Evolutionary conservation across 1,140 invertebrate genomes (phyloP).

Genomic region (Olivierus martensii): DNA sequence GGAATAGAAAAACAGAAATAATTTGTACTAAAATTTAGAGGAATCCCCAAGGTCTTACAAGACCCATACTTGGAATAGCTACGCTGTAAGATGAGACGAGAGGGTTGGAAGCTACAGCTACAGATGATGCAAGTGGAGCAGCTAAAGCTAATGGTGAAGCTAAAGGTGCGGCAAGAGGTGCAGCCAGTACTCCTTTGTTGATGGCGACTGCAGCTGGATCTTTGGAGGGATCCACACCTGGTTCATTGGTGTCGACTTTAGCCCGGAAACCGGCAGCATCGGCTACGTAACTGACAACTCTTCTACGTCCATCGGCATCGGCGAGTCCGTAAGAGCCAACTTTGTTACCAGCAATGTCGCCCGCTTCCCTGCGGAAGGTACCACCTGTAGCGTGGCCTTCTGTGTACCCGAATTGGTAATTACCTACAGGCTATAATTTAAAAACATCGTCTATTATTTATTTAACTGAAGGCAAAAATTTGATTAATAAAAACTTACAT

Average conservation of each 20-base stretch:
- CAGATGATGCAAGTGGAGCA: slow-evolving; percentile 5
- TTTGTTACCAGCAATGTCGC: slow-evolving; percentile 20
- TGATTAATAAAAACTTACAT: slow-evolving; percentile 3
- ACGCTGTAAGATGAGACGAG: no score
- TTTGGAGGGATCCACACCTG: slow-evolving; percentile 19
- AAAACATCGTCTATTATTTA: neutral
- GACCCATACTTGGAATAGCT: no score
- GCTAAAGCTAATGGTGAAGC: slow-evolving; percentile 21
- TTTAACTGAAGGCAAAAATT: neutral
- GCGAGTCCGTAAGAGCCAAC: slow-evolving; percentile 23
- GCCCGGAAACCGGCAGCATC: slow-evolving; percentile 19
- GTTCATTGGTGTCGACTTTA: slow-evolving; percentile 22
- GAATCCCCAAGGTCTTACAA: no score
- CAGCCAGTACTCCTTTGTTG: slow-evolving; percentile 15
- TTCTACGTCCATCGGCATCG: slow-evolving; percentile 22
- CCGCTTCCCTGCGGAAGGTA: slow-evolving; percentile 22
- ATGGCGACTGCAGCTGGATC: slow-evolving; percentile 18
- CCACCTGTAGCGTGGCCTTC: slow-evolving; percentile 23
- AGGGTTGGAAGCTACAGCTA: neutral
- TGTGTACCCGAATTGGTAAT: slow-evolving; percentile 23
- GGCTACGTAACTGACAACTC: slow-evolving; percentile 24
- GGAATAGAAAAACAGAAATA: no score
- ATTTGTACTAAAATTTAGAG: no score
- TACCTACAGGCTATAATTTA: slow-evolving; percentile 11
- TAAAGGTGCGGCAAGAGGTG: slow-evolving; percentile 20